Conservation (phyloP, 2,113 vertebrate genomes). For the Parus major region DNA sequence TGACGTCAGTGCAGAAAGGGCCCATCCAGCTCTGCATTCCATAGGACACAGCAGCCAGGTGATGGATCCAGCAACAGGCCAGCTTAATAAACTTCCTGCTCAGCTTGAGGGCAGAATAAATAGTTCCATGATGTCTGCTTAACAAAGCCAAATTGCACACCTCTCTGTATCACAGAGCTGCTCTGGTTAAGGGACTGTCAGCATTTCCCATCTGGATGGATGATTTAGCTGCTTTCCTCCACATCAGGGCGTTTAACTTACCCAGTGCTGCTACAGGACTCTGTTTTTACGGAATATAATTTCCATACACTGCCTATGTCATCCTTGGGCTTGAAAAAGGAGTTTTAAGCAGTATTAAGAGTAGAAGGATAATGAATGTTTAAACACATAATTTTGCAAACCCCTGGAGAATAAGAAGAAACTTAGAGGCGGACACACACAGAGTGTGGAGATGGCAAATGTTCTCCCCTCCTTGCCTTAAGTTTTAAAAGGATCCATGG, state of each 20-base stretch:
- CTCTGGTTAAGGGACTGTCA: slow-evolving; percentile 6
- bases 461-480: not conserved
- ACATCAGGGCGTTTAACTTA: not conserved
- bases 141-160: slow-evolving; percentile 33
- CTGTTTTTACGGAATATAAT: not conserved
- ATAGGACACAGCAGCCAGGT: slow-evolving; percentile 28
- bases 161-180: not conserved
- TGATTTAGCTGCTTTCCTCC: slow-evolving; percentile 29
- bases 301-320: not conserved
- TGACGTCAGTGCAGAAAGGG: slow-evolving; percentile 24
- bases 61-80: not conserved
- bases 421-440: not conserved
- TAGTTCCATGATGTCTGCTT: slow-evolving; percentile 31
- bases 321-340: slow-evolving; percentile 9
- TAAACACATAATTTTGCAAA: not conserved
- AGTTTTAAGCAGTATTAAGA: not conserved
- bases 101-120: slow-evolving; percentile 7
- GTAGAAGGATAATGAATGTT: slow-evolving; percentile 3
- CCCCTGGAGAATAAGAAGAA: not conserved
- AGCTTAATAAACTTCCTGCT: slow-evolving; percentile 50
- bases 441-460: not conserved
- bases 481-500: not conserved
- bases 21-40: slow-evolving; percentile 32
- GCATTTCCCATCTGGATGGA: not conserved
- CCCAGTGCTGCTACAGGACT: not conserved